Base-by-base conservation (phyloP, 2,113 vertebrate genomes). In the Carassius carassius region DNA sequence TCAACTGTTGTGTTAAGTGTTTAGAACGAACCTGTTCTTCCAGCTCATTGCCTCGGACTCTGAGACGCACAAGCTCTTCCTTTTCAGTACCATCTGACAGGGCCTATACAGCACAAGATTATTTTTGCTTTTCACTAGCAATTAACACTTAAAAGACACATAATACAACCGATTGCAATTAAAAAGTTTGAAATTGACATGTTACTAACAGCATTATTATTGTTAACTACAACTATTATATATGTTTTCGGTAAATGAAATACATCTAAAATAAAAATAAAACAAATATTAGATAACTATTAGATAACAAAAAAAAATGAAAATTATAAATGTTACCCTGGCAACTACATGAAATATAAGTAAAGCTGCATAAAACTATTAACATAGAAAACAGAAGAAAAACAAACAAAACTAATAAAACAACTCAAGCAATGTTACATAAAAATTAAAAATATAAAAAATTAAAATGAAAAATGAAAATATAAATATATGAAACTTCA, bases 1-100 rank as follows among this genome's bases (percentile, higher is more conserved):
- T 70, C 11, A 67, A 49, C 62, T 47, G n/a, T 21, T 80, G 10
- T 8, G 54, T n/a, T 58, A 56, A 54, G 17, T 13, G 58, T 47
- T 29, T 0, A 47, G 23, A 25, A 54, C 92, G 86, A 75, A 94
- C 94, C 92, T 93, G 91, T 3, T 92, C 90, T 85, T 94, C 91
- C 16, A 94, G 90, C 73, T 93, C 89, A 3, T 10, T 54, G 49
- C 92, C 89, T 83, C 44, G 79, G 54, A 51, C 79, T 60, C 78
- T 80, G 58, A 93, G 88, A 0, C 6, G 49, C 1, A 86, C 85
- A n/a, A 86, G 65, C 70, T 91, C 89, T 75, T 93, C 88, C n/a
- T 73, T 54, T 6, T 87, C 91, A 7, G 78, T 25, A 41, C 67
- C 69, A 12, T 56, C 84, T 78, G 62, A 37, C 49, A 56, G 67